phyloP scores from a whole-genome alignment of 2,888 invertebrate species.

The Thysanoteuthis rhombus region DNA sequence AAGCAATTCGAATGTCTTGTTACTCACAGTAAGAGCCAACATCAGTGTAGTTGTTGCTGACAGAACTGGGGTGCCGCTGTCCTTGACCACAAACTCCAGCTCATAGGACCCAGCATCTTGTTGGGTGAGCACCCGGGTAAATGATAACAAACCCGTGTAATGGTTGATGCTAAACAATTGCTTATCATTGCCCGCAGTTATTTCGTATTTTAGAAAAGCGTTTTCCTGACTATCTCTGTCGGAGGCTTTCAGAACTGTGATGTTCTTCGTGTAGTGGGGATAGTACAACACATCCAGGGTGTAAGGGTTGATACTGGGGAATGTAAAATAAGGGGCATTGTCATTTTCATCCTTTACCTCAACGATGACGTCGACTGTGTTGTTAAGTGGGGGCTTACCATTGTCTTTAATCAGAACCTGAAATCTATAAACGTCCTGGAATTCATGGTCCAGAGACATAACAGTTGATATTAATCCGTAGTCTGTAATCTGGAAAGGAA shows the following conservation, averaged over 20 bases:
- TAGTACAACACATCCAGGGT: neutral
- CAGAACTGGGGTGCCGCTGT: neutral
- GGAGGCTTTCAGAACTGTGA: neutral
- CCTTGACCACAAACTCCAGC: constrained; percentile 12
- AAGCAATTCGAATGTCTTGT: neutral
- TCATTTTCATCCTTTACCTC: neutral
- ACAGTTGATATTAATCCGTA: neutral
- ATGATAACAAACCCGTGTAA: neutral
- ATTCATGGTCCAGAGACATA: neutral
- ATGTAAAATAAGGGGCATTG: neutral
- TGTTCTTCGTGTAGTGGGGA: neutral
- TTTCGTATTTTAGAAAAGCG: neutral
- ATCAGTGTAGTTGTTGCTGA: neutral
- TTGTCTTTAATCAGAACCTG: neutral
- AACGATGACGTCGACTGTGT: neutral
- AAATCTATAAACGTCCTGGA: neutral
- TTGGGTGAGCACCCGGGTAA: neutral
- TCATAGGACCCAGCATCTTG: neutral
- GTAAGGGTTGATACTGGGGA: neutral
- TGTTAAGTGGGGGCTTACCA: neutral
- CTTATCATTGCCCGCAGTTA: neutral
- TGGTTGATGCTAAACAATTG: neutral
- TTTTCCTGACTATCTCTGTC: neutral
- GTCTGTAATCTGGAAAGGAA: neutral
- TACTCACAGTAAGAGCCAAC: neutral